Base-by-base conservation (phyloP, 1,140 invertebrate genomes). In the Drosophila serrata region DNA sequence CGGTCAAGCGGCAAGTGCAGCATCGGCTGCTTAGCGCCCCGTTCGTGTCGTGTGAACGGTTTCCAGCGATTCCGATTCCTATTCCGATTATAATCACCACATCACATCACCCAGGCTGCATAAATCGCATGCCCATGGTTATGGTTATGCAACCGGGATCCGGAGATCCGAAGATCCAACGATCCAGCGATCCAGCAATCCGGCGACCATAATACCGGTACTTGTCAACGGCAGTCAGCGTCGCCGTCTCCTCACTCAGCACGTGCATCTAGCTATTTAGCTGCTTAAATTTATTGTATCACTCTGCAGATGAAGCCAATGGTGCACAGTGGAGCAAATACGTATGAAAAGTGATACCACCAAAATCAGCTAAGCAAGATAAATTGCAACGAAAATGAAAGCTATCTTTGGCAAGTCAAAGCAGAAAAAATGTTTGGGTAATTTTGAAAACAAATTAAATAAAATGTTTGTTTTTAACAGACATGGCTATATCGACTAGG, bases 271-370 rank as follows among this genome's bases (percentile, higher is more conserved):
- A 60, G 70, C 65, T 79, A 86, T 76, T 86, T 68, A 60, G 70
- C 65, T 82, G 75, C 49, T 82, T 79, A 85, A 85, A 75, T 87
- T 77, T 85, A 85, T 87, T 87, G 79, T 78, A 67, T 72, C 79
- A 70, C 51, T 56, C 43, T 12, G 46, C 45, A 48, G 75, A 58
- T 19, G 27, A 31, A 15, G 49, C 22, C 46, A 17, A 43, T 51
- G 62, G 24, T 22, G 65, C 64, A 88, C 75, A 88, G 65, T 85
- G 79, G 77, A 27, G n/a, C 29, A 7, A 24, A 37, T 19, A 4
- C 3, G 1, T 1, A 9, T 1, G 11, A 15, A 33, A 37, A 11
- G 8, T 22, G 49, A 15, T 6, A 13, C n/a, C n/a, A 33, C 27
- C 6, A 15, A 9, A 22, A 33, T 12, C 11, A 51, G 2, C 4